Base-by-base conservation (phyloP, 2,797 vertebrate genomes). In the Leucoraja ocellata region DNA sequence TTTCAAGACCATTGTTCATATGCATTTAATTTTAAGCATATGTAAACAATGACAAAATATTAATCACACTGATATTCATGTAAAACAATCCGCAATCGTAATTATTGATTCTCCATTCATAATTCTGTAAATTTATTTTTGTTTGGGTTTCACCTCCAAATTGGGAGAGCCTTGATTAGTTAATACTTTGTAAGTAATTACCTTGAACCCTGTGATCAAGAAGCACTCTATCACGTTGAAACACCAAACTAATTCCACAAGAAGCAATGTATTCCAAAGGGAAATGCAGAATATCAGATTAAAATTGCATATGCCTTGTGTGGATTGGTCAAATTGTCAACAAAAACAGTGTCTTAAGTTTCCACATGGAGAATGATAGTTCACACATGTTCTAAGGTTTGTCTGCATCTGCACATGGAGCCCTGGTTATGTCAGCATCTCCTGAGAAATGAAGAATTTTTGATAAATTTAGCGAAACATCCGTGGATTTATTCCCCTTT, bases 41-140 rank as follows among this genome's bases (percentile, higher is more conserved):
- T 54, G 25, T 28, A 54, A 54, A 58, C 25, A 84, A 54, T 14
- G 23, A 84, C 25, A 61, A 84, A 16, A 65, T 46, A 14, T 46
- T 73, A 23, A 32, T 74, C 71, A 74, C 13, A 13, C 25, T 73
- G 9, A 54, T 54, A 25, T 92, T 76, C 10, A 92, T 65, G 36
- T 91, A 39, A 46, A 21, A 2, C 25, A 28, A 9, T 32, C 68
- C 16, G 21, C 36, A 32, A 32, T 46, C 73, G 14, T 91, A 71
- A 71, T 73, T 73, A 91, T 36, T 73, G 18, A 23, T 46, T 91
- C 16, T 18, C 25, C 83, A 63, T 58, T 61, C 54, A 84, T n/a
- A 63, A 86, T 86, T n/a, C 63, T 86, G 61, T 13, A 63, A 63
- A 86, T 86, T 76, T 86, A 61, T 61, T 28, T 86, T 86, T 13